A percentile compares a stretch with the other conserved stretches of the same genome.
These are phyloP conservation scores for Catharus bicknelli DNA, from an alignment of 2,113 vertebrate genomes.

Conservation along the genomic window DNA sequence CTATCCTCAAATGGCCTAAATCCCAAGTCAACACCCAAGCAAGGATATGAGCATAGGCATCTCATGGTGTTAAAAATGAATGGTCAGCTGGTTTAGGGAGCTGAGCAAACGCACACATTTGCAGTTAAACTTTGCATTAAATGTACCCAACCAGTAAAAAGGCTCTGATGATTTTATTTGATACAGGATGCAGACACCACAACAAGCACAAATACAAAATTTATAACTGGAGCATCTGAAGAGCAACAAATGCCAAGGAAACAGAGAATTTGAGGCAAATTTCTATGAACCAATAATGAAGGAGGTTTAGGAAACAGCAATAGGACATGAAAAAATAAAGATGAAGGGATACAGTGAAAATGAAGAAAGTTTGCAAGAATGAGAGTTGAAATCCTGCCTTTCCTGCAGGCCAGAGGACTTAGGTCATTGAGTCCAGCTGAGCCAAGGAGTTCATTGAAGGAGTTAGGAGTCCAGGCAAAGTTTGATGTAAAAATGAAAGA, in stretches of 20 bases:
- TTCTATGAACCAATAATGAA: neutral
- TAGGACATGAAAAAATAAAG: constrained; percentile 1
- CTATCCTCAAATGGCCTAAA: neutral
- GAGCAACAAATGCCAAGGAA: neutral
- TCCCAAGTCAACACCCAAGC: neutral
- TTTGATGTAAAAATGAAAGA: neutral
- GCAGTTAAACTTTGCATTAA: neutral
- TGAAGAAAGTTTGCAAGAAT: neutral
- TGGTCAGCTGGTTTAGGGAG: neutral
- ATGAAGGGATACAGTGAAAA: neutral
- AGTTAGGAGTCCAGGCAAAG: neutral
- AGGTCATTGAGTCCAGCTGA: neutral
- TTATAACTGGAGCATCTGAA: neutral
- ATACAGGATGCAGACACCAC: neutral
- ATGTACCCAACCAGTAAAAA: neutral
- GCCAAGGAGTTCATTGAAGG: constrained; percentile 18
- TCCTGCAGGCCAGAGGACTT: constrained; percentile 20
- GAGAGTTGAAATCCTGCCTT: constrained; percentile 3
- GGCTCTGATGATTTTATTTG: neutral
- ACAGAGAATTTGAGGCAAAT: neutral
- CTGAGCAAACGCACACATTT: neutral
- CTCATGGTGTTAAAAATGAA: neutral
- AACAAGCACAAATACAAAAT: neutral
- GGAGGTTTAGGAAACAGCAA: neutral
- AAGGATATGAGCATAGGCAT: neutral